Evolutionary conservation across 2,888 invertebrate genomes (phyloP).

Genomic region (Arge pagana): DNA sequence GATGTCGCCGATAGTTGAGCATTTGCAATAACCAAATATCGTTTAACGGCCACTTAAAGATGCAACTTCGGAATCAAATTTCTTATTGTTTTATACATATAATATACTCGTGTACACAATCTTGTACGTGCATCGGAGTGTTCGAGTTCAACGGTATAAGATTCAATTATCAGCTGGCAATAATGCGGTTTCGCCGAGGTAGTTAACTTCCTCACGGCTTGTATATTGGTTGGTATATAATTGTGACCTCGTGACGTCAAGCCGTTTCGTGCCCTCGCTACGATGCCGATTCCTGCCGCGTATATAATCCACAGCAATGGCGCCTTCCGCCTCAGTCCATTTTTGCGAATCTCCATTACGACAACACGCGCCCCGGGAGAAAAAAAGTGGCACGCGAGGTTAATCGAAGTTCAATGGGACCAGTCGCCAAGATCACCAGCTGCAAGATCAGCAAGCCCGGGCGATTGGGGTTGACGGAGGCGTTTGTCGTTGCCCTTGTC

Average conservation of each 20-base stretch:
- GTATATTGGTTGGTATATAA: constrained; percentile 5
- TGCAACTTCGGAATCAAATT: constrained; percentile 4
- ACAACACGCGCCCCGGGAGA: constrained; percentile 1
- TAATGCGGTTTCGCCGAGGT: constrained; percentile 4
- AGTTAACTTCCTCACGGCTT: neutral
- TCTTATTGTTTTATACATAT: neutral
- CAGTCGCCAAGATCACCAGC: constrained; percentile 5
- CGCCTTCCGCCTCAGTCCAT: constrained; percentile 8
- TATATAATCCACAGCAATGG: constrained; percentile 16
- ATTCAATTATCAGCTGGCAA: constrained; percentile 17
- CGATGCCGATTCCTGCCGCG: neutral
- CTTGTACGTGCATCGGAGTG: neutral
- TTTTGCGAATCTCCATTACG: constrained; percentile 3
- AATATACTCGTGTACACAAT: too few relatives aligned
- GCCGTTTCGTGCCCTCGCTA: neutral
- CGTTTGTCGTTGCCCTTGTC: neutral
- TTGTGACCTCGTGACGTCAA: constrained; percentile 8
- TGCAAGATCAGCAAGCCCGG: neutral
- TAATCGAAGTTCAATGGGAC: neutral
- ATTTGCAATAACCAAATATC: too few relatives aligned
- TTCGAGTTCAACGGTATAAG: constrained; percentile 8
- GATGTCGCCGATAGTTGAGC: too few relatives aligned
- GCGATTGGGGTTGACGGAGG: neutral
- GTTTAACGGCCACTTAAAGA: neutral
- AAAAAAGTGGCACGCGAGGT: neutral